Evolutionary conservation across 2,888 invertebrate genomes (phyloP), one percentile per base, ranked within the genome.

Genomic region (Copidosoma aretas): DNA sequence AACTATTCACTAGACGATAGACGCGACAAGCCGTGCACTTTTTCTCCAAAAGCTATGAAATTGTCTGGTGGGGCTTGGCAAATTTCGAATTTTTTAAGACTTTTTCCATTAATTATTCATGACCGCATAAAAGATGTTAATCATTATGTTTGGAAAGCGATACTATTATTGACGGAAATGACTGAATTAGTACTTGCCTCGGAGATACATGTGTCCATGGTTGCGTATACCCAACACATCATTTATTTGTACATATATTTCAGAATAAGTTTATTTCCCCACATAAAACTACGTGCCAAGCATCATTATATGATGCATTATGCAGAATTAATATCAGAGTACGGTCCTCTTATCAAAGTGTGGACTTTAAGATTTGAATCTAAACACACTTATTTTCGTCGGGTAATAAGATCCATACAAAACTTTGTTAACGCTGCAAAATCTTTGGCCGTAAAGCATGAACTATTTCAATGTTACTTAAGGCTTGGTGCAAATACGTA

Each of bases 301-400:
- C 75, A 75, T 58, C 75, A 75, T 64, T 75, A 65, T 54, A 12
- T 76, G 15, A 51, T 17, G 0, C 75, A 76, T 53, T 75, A 74
- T 41, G 58, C 70, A 14, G 64, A 69, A 5, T 14, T 76, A 25
- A 74, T 76, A 21, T 15, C 60, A 0, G 54, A 63, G 59, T 74
- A 67, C 60, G 73, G 74, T 12, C 75, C 74, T 15, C 19, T 74
- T 10, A 71, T 73, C 1, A 74, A 68, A 71, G 73, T 75, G 0
- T 75, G 74, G 72, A 60, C 72, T 1, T 63, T 75, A 57, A n/a
- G 73, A 12, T 78, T 77, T 64, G 76, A 78, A 71, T 74, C 74
- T 46, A 77, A 78, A 61, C 76, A 78, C 56, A 61, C 72, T 10
- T 77, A 68, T 67, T 77, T 76, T 49, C 77, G 76, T 71, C 68